Evolutionary conservation across 2,797 vertebrate species (phyloP).

Genomic region (Todus mexicanus): DNA sequence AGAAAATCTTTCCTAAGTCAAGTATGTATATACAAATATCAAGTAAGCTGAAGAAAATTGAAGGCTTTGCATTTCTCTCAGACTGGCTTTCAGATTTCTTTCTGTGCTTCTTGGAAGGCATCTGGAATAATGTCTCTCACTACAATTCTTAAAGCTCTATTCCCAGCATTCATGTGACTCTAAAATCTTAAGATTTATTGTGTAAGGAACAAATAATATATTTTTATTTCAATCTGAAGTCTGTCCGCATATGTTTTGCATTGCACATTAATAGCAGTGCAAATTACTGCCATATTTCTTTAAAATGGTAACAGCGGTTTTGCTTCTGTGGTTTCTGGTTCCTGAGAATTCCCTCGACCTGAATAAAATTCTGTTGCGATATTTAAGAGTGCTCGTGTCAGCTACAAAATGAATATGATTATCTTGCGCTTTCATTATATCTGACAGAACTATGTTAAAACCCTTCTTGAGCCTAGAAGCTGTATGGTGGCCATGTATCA

Average conservation of each 20-base stretch:
- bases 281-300: background rate
- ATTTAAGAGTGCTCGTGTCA: background rate
- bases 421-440: background rate
- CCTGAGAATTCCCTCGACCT: background rate
- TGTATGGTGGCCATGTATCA: background rate
- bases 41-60: background rate
- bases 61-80: background rate
- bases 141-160: background rate
- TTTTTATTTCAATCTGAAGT: background rate
- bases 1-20: background rate
- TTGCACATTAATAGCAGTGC: background rate
- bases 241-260: background rate
- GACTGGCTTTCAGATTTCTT: background rate
- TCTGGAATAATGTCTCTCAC: background rate
- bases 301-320: background rate
- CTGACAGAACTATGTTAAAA: background rate
- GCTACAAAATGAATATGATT: background rate
- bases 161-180: background rate
- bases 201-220: background rate
- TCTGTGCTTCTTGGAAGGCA: background rate
- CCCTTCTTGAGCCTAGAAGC: background rate
- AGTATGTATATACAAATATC: background rate
- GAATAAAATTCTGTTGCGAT: background rate
- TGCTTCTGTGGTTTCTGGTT: background rate
- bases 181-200: background rate